These are phyloP conservation scores for Aphelenchoides besseyi DNA, from an alignment of 1,140 invertebrate species.

Conservation along the genomic window DNA sequence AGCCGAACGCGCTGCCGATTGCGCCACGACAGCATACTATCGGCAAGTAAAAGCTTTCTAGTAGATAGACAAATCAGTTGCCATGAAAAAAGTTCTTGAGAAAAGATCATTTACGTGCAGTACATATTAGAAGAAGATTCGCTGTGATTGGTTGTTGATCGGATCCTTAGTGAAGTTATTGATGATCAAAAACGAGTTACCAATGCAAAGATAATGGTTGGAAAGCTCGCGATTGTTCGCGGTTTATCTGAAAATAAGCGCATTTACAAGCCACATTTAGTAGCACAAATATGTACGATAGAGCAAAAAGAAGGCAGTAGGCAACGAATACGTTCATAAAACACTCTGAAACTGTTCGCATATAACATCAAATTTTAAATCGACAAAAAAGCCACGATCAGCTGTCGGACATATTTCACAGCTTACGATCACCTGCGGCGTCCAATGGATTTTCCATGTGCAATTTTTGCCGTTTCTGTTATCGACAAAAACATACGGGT, in stretches of 20 bases:
- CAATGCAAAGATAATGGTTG: no score
- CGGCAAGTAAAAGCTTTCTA: neutral
- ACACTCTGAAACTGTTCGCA: no score
- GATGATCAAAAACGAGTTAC: no score
- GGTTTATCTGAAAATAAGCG: neutral
- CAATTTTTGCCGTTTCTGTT: no score
- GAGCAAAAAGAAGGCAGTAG: neutral
- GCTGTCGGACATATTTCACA: neutral
- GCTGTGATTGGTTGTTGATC: no score
- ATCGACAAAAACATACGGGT: no score
- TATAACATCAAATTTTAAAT: no score
- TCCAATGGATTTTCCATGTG: neutral
- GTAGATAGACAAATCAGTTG: neutral
- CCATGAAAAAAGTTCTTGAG: neutral
- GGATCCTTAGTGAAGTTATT: no score
- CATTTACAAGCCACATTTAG: neutral
- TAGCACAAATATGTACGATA: no score
- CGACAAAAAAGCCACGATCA: neutral
- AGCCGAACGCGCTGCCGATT: neutral
- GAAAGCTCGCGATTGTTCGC: no score
- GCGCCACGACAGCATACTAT: conserved; percentile 2
- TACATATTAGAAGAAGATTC: neutral
- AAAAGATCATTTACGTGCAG: neutral
- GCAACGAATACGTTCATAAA: neutral
- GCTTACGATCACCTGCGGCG: neutral